Evolutionary conservation across 2,888 invertebrate species (phyloP).

Genomic region (Adelognathus sp.): DNA sequence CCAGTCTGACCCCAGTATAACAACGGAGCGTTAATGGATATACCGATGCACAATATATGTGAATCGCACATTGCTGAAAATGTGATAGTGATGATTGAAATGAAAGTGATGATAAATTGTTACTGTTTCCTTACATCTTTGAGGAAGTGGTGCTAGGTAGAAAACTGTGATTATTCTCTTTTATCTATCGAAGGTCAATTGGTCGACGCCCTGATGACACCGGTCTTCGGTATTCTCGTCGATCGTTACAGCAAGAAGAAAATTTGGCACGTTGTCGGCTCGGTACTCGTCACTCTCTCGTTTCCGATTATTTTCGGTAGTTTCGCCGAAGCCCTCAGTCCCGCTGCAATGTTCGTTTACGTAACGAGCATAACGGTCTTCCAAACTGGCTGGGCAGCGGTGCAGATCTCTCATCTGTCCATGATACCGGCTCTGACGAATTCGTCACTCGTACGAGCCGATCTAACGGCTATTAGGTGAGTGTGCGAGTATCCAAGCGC

Average conservation of each 20-base stretch:
- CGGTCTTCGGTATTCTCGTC: conserved; percentile 91
- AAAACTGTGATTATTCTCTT: neutral
- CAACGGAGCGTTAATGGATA: too few relatives aligned
- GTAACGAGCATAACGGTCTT: conserved; percentile 86
- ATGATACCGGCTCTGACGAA: conserved; percentile 92
- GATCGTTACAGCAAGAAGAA: conserved; percentile 91
- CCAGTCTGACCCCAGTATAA: too few relatives aligned
- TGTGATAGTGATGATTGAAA: too few relatives aligned
- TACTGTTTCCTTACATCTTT: too few relatives aligned
- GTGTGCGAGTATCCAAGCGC: neutral
- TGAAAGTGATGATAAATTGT: too few relatives aligned
- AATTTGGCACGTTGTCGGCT: conserved; percentile 92
- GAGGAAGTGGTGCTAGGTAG: too few relatives aligned
- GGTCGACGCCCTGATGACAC: conserved; percentile 82
- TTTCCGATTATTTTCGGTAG: conserved; percentile 79
- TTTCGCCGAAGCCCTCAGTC: conserved; percentile 63
- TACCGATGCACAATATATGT: too few relatives aligned
- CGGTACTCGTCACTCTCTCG: conserved; percentile 74
- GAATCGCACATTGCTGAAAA: too few relatives aligned
- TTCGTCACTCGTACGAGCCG: conserved; percentile 87
- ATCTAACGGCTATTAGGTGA: conserved; percentile 91
- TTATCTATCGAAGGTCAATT: conserved; percentile 73
- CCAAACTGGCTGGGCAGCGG: conserved; percentile 97
- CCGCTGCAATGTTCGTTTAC: conserved; percentile 73
- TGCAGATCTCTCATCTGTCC: conserved; percentile 96